Evolutionary conservation across 2,888 invertebrate genomes (phyloP).

Genomic region (Abrostola triplasia): DNA sequence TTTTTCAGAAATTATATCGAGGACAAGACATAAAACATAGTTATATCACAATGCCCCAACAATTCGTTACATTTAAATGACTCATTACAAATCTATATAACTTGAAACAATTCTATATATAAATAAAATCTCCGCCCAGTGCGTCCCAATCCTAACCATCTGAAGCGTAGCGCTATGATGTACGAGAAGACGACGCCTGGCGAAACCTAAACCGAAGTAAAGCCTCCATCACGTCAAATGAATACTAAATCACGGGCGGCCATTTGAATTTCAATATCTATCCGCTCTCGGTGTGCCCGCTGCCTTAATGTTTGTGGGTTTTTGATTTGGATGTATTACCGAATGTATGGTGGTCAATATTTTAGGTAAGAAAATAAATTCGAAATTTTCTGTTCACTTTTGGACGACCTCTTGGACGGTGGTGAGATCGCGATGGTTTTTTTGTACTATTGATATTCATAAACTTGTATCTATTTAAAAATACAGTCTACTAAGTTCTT

Average conservation of each 20-base stretch:
- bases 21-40: too few relatives aligned
- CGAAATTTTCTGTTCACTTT: neutral
- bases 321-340: slow-evolving; percentile 40
- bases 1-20: too few relatives aligned
- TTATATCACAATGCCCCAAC: too few relatives aligned
- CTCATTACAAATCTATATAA: neutral
- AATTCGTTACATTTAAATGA: too few relatives aligned
- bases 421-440: too few relatives aligned
- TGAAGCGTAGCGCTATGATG: slow-evolving; percentile 85
- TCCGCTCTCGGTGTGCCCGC: slow-evolving; percentile 61
- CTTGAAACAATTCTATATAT: neutral
- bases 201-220: slow-evolving; percentile 87
- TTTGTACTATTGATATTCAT: too few relatives aligned
- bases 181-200: slow-evolving; percentile 87
- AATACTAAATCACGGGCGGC: slow-evolving; percentile 86
- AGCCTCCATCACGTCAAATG: slow-evolving; percentile 88
- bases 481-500: too few relatives aligned
- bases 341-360: slow-evolving; percentile 13
- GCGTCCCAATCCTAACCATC: slow-evolving; percentile 59
- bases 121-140: slow-evolving; percentile 49
- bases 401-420: too few relatives aligned
- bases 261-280: slow-evolving; percentile 88
- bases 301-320: slow-evolving; percentile 64
- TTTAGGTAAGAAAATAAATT: slow-evolving; percentile 5
- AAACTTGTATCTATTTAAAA: too few relatives aligned